phyloP scores from a whole-genome alignment of 1,140 invertebrate species.

The Caerostris extrusa region DNA sequence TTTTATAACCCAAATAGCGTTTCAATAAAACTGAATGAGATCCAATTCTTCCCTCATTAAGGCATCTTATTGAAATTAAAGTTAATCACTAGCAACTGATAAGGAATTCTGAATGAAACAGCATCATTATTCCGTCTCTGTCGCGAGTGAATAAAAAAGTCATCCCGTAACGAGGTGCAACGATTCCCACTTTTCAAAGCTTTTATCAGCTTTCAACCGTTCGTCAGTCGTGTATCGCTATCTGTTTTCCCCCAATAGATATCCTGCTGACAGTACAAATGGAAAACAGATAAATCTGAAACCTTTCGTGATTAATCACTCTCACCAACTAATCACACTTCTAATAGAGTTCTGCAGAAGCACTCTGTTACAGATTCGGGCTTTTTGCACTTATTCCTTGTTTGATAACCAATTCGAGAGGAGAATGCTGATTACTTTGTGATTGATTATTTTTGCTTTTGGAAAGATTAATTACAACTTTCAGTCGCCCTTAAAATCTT shows the following conservation, averaged over 20 bases:
- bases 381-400: too few species aligned
- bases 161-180: neutral
- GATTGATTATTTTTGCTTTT: too few species aligned
- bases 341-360: neutral
- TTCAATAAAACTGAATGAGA: neutral
- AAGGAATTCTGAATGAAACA: neutral
- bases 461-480: too few species aligned
- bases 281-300: slow-evolving; percentile 47
- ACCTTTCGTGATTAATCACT: slow-evolving; percentile 36
- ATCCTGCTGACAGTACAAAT: slow-evolving; percentile 17
- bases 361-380: neutral
- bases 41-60: neutral
- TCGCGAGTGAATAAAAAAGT: neutral
- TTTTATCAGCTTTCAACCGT: slow-evolving; percentile 9
- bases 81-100: neutral
- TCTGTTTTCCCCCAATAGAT: neutral
- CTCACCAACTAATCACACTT: neutral
- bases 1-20: neutral
- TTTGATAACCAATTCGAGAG: too few species aligned
- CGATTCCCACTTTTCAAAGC: neutral
- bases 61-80: neutral
- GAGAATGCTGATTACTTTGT: too few species aligned
- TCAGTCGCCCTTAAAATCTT: too few species aligned
- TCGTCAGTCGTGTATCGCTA: neutral
- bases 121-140: neutral